Conservation (phyloP, 1,140 invertebrate genomes). For the Himalopsyche phryganea region DNA sequence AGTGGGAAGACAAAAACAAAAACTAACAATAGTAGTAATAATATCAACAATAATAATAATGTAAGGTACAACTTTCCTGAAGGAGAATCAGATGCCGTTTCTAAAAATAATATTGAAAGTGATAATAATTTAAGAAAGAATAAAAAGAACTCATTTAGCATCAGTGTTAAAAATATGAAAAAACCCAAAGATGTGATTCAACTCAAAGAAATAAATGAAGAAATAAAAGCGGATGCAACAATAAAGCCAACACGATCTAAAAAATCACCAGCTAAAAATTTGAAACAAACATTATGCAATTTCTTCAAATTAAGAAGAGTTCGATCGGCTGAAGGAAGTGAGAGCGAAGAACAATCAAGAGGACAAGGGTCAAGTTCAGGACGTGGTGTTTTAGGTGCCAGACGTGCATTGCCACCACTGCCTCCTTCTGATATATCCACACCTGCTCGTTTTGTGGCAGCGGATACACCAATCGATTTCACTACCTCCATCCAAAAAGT, state of each 20-base stretch:
- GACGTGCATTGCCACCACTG: slow-evolving; percentile 76
- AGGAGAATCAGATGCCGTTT: slow-evolving; percentile 22
- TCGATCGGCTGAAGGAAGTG: slow-evolving; percentile 37
- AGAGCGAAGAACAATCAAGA: slow-evolving; percentile 25
- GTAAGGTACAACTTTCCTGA: slow-evolving; percentile 28
- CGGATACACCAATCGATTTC: slow-evolving; percentile 69
- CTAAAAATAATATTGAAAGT: slow-evolving; percentile 39
- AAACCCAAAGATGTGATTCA: slow-evolving; percentile 59
- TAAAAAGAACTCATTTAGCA: slow-evolving; percentile 61
- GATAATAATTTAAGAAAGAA: slow-evolving; percentile 54
- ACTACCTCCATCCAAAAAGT: slow-evolving; percentile 90
- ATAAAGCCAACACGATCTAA: slow-evolving; percentile 54
- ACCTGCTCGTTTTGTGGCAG: slow-evolving; percentile 34
- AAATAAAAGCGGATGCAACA: slow-evolving; percentile 40
- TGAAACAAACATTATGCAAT: slow-evolving; percentile 84
- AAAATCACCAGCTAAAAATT: slow-evolving; percentile 60
- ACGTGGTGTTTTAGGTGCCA: slow-evolving; percentile 38
- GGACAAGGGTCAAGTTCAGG: slow-evolving; percentile 4
- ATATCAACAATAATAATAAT: slow-evolving; percentile 28
- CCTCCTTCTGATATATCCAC: slow-evolving; percentile 47
- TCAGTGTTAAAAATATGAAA: slow-evolving; percentile 62
- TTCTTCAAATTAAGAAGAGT: slow-evolving; percentile 67
- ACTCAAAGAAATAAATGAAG: slow-evolving; percentile 42
- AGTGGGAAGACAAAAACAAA: slow-evolving; percentile 41
- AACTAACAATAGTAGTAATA: slow-evolving; percentile 17